Percentiles rank a stretch among this genome's conserved stretches.
Conservation (phyloP, 2,888 invertebrate species). For the Caenorhabditis sp. region DNA sequence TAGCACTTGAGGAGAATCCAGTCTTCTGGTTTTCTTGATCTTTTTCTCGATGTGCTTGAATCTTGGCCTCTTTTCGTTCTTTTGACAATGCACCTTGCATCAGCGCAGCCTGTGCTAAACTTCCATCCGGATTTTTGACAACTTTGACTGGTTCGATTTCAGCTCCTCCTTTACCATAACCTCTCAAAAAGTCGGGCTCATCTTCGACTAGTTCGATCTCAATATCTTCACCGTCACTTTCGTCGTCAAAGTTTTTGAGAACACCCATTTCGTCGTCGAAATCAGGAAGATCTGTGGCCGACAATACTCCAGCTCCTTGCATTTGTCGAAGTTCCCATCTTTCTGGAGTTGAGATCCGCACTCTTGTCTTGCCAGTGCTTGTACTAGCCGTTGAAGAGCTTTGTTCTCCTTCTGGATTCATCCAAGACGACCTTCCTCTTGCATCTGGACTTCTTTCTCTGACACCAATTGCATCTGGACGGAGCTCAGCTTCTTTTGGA, state of each 20-base stretch:
- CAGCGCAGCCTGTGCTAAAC: constrained; percentile 97
- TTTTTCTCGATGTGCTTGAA: constrained; percentile 78
- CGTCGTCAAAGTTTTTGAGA: constrained; percentile 73
- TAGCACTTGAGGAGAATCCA: constrained; percentile 37
- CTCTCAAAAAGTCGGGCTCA: constrained; percentile 88
- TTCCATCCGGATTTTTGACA: constrained; percentile 90
- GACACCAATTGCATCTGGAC: constrained; percentile 58
- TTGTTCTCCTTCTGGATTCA: constrained; percentile 52
- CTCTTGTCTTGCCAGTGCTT: constrained; percentile 46
- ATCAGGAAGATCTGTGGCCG: constrained; percentile 89
- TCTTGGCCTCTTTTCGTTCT: constrained; percentile 93
- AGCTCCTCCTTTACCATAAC: constrained; percentile 73
- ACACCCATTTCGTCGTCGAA: constrained; percentile 95
- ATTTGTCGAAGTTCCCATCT: constrained; percentile 95
- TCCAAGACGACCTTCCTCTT: constrained; percentile 47
- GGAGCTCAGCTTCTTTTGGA: constrained; percentile 74
- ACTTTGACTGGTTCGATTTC: constrained; percentile 71
- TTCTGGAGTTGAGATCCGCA: constrained; percentile 93
- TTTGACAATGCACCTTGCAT: constrained; percentile 98
- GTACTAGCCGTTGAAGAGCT: constrained; percentile 6
- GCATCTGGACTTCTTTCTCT: constrained; percentile 56
- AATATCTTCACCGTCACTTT: constrained; percentile 86
- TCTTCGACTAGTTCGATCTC: constrained; percentile 98
- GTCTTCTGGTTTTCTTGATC: constrained; percentile 49
- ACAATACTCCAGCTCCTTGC: constrained; percentile 82